These are phyloP conservation scores for Conistra vaccinii DNA, from an alignment of 2,888 invertebrate genomes.

Conservation along the genomic window DNA sequence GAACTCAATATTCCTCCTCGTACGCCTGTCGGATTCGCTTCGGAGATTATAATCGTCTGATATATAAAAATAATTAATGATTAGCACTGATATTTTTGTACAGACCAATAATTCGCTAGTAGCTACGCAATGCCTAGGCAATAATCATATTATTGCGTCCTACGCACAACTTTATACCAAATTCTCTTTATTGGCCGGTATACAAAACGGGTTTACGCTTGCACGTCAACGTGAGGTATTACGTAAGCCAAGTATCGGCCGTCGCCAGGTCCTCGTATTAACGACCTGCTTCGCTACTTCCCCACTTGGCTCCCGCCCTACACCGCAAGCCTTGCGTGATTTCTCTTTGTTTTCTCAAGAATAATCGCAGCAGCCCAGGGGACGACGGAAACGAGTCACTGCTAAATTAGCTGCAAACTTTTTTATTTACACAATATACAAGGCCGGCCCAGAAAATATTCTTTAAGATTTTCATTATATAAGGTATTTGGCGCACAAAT, in stretches of 20 bases:
- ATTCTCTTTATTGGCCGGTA: conserved; percentile 46
- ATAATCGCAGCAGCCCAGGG: conserved; percentile 68
- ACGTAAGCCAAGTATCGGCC: conserved; percentile 73
- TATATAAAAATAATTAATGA: conserved; percentile 19
- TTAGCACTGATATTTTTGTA: conserved; percentile 27
- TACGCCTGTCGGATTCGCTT: conserved; percentile 7
- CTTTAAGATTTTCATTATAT: conserved; percentile 65
- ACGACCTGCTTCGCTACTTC: conserved; percentile 73
- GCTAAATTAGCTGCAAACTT: conserved; percentile 72
- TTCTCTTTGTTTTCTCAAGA: conserved; percentile 75
- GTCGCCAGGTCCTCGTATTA: conserved; percentile 71
- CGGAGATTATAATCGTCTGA: conserved; percentile 8
- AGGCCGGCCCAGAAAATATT: conserved; percentile 61
- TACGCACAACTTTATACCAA: conserved; percentile 14
- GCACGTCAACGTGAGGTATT: conserved; percentile 47
- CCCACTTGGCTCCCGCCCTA: conserved; percentile 70
- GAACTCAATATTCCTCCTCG: conserved; percentile 7
- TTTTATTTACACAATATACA: conserved; percentile 68
- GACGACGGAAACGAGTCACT: conserved; percentile 67
- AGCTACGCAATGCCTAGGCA: neutral
- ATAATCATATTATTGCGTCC: conserved; percentile 14
- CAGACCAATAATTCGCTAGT: neutral
- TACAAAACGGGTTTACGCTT: conserved; percentile 40
- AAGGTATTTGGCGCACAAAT: conserved; percentile 52
- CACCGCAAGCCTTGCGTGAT: conserved; percentile 69